Evolutionary conservation across 1,140 invertebrate species (phyloP), one percentile per base, ranked within the genome.

Genomic region (Trichonephila clavipes): DNA sequence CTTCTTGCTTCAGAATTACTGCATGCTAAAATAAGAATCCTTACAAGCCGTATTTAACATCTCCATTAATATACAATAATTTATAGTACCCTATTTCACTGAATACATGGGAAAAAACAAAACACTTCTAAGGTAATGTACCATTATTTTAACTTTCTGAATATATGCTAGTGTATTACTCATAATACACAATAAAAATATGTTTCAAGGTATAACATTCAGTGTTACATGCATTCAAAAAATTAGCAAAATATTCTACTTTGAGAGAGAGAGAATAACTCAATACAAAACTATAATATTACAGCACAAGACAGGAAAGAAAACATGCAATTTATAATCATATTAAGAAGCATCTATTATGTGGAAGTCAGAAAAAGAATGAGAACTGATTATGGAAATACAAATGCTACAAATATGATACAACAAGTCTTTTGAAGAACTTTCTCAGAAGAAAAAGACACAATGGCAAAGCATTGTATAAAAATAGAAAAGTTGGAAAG

Each of bases 1-100:
- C 92, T 88, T 93, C 66, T 93, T 64, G 86, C 72, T 86, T 88
- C 72, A 61, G 44, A 58, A 72, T 81, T 34, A 90, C 34, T 81
- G 59, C 88, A 81, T 90, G 72, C 44, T 51, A 85, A 21, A 21
- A 66, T 66, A 66, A 69, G n/a, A 69, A 3, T 69, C n/a, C 24
- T 66, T 51, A 51, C 1, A 51, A 7, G 5, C 10, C 0, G 51
- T 51, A 51, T 51, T 51, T 51, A 51, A 40, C 34, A 40, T 40
- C 34, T 40, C 34, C 34, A 40, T 40, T 40, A 40, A 40, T 3
- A 40, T 40, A 40, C 34, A 40, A 40, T 40, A 40, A 3, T 40
- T 40, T 4, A 40, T 40, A 51, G 5, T 51, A 51, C 51, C 51
- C 51, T 10, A 40, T 51, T 51, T 51, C 7, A 51, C 51, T 51